Percentiles rank a stretch among this genome's conserved stretches.
Evolutionary conservation across 2,888 invertebrate genomes (phyloP).

Genomic region (Amblyjoppa fuscipennis): DNA sequence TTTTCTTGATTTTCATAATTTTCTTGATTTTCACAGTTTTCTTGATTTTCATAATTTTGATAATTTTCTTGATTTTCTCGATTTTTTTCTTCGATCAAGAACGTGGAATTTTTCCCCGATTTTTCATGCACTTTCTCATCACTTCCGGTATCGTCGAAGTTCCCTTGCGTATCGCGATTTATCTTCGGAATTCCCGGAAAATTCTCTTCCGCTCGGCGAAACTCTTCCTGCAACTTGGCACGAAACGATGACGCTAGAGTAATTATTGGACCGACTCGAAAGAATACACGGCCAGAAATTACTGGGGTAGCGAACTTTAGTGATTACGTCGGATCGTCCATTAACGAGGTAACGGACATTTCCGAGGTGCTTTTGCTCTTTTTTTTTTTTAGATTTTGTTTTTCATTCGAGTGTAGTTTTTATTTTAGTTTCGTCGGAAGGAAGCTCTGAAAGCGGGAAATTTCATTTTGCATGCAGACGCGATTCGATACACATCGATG

Average conservation of each 20-base stretch:
- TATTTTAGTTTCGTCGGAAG: too few species aligned
- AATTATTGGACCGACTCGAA: slow-evolving; percentile 3
- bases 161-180: slow-evolving; percentile 11
- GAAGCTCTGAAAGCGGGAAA: too few species aligned
- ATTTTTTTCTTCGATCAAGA: background rate
- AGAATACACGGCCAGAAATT: slow-evolving; percentile 8
- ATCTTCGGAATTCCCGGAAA: background rate
- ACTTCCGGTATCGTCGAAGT: background rate
- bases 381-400: background rate
- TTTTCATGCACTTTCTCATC: background rate
- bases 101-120: background rate
- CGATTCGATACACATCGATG: slow-evolving; percentile 13
- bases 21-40: background rate
- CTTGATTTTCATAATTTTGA: background rate
- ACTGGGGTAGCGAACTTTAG: slow-evolving; percentile 32
- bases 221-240: slow-evolving; percentile 49
- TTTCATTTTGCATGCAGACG: background rate
- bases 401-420: too few species aligned
- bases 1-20: background rate
- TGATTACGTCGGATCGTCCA: slow-evolving; percentile 14
- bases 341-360: background rate
- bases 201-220: slow-evolving; percentile 19
- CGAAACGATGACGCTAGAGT: background rate
- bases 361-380: background rate
- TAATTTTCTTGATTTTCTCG: background rate